Evolutionary conservation across 2,888 invertebrate species (phyloP).

Genomic region (Seira ritae): DNA sequence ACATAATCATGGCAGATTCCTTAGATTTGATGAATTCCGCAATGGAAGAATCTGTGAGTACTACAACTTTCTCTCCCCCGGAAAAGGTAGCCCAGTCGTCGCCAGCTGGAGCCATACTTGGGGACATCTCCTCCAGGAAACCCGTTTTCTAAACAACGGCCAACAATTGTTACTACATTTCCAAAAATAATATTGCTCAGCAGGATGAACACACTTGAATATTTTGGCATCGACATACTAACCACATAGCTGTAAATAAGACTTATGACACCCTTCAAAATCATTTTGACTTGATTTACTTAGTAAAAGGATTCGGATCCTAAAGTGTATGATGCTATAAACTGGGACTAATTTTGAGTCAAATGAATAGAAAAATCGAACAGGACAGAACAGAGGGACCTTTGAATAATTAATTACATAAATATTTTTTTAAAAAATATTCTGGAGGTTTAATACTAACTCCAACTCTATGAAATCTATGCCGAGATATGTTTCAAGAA

Average conservation of each 20-base stretch:
- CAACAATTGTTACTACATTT: not conserved
- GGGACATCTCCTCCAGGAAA: slow-evolving; percentile 58
- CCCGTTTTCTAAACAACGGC: slow-evolving; percentile 57
- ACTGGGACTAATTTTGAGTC: not conserved
- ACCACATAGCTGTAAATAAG: slow-evolving; percentile 5
- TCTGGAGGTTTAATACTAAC: too few relatives aligned
- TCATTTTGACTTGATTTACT: not conserved
- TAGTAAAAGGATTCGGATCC: not conserved
- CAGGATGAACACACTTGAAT: too few relatives aligned
- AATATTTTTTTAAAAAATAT: too few relatives aligned
- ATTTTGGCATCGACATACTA: not conserved
- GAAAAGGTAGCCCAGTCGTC: slow-evolving; percentile 59
- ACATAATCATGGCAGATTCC: slow-evolving; percentile 84
- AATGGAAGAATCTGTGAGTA: slow-evolving; percentile 80
- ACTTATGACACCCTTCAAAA: not conserved
- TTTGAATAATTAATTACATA: not conserved
- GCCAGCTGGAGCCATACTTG: slow-evolving; percentile 24
- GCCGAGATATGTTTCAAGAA: too few relatives aligned
- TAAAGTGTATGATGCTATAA: not conserved
- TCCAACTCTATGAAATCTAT: too few relatives aligned
- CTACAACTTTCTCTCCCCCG: slow-evolving; percentile 59
- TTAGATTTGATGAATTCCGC: slow-evolving; percentile 79
- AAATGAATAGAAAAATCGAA: not conserved
- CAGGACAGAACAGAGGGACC: not conserved
- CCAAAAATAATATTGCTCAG: not conserved